Evolutionary conservation across 2,888 invertebrate species (phyloP).

Genomic region (Lycocerus yunnanus): DNA sequence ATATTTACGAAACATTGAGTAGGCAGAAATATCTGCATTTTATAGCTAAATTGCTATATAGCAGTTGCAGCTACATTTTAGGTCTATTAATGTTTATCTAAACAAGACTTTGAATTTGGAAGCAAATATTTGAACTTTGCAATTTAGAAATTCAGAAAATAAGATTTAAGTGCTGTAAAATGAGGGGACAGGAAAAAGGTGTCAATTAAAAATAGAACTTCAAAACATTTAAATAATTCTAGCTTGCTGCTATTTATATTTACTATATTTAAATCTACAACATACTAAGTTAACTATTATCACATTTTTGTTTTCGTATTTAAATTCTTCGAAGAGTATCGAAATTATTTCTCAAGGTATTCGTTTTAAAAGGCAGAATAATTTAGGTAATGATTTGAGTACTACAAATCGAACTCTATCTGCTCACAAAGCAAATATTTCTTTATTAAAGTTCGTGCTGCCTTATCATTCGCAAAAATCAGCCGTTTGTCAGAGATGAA

Average conservation of each 20-base stretch:
- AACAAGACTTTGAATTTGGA: neutral
- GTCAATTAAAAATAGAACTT: slow-evolving; percentile 13
- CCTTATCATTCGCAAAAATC: slow-evolving; percentile 31
- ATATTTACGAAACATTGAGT: slow-evolving; percentile 36
- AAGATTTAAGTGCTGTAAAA: neutral
- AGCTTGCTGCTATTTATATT: slow-evolving; percentile 1
- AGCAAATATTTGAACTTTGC: neutral
- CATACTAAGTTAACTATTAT: neutral
- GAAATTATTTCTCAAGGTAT: slow-evolving; percentile 1
- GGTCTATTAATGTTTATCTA: neutral
- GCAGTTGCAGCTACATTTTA: neutral
- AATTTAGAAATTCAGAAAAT: neutral
- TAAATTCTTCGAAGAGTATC: neutral
- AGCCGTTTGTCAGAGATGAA: slow-evolving; percentile 22
- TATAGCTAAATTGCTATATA: slow-evolving; percentile 15
- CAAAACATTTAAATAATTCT: slow-evolving; percentile 7
- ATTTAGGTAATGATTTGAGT: slow-evolving; percentile 18
- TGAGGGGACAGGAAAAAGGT: slow-evolving; percentile 6
- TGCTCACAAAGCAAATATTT: slow-evolving; percentile 27
- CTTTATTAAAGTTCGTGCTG: slow-evolving; percentile 23
- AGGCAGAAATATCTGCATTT: slow-evolving; percentile 14
- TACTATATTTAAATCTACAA: neutral
- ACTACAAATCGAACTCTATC: slow-evolving; percentile 16
- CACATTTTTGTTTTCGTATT: neutral
- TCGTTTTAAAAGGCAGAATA: slow-evolving; percentile 17